These are phyloP conservation scores for Halocaridina rubra DNA, from an alignment of 2,888 invertebrate genomes.

Conservation along the genomic window DNA sequence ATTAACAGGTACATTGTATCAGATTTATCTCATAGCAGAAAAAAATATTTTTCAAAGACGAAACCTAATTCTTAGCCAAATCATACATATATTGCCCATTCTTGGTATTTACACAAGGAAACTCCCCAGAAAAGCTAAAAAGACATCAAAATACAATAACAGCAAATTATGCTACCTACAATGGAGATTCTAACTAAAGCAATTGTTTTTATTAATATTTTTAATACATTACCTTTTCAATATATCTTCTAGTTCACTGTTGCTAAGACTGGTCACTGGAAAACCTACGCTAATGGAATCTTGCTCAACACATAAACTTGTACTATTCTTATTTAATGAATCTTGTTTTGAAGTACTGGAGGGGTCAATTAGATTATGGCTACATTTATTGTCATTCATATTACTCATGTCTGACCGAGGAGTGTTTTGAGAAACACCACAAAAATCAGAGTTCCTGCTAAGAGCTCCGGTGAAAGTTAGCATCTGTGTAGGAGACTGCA, in stretches of 20 bases:
- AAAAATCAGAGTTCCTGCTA: conserved; percentile 13
- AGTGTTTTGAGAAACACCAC: background rate
- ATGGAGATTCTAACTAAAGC: too few relatives aligned
- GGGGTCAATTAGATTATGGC: background rate
- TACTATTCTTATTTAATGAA: background rate
- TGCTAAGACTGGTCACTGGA: background rate
- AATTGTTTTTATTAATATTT: background rate
- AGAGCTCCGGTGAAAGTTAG: conserved; percentile 44
- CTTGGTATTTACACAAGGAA: too few relatives aligned
- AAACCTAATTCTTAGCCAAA: too few relatives aligned
- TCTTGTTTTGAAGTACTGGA: background rate
- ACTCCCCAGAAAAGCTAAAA: too few relatives aligned
- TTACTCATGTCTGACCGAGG: background rate
- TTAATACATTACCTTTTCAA: conserved; percentile 26
- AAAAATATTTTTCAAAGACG: too few relatives aligned
- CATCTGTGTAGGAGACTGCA: conserved; percentile 13
- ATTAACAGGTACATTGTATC: too few relatives aligned
- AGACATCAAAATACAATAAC: too few relatives aligned
- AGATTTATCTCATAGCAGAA: too few relatives aligned
- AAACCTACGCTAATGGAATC: conserved; percentile 8
- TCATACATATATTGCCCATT: too few relatives aligned
- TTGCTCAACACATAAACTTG: background rate
- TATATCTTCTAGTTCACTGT: conserved; percentile 39
- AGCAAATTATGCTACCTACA: too few relatives aligned
- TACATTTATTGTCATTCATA: background rate